Evolutionary conservation across 2,113 vertebrate species (phyloP), one percentile per base, ranked within the genome.

Genomic region (Corydoras maculifer): DNA sequence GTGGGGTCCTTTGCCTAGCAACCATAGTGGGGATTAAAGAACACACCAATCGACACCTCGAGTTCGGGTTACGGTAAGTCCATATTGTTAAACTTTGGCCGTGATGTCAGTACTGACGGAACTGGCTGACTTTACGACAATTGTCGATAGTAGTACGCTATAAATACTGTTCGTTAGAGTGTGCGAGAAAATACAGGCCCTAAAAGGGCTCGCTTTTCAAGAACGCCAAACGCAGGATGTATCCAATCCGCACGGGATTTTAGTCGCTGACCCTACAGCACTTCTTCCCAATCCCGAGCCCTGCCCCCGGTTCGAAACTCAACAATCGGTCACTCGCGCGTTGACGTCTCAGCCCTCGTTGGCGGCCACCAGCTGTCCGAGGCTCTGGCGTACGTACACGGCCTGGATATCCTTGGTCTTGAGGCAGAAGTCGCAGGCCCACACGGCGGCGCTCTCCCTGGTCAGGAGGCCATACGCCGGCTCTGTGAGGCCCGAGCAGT

Each of bases 381-480:
- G 82, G 76, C 91, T 93, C 85, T 98, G 95, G 0, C 95, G 93
- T 75, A 98, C 90, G 71, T 96, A 98, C 65, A 99, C 95, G 0
- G 96, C 94, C 82, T 99, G 95, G 79, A 99, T 98, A 88, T 99
- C 96, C 91, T 99, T 99, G n/a, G 91, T 96, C 84, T 98, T 99
- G 78, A 99, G 94, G 85, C 96, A 99, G 84, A 94, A 96, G 70
- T 99, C 96, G 0, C 96, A 99, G 82, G 96, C 96, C 96, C 96
- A 99, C 31, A 99, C 95, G 0, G 96, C 96, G 0, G 95, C 91
- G 9, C 93, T 93, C 86, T 99, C 96, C 0, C 93, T 92, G 81
- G 95, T 99, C 78, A 99, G 92, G 79, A 99, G 87, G 73, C 95
- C 94, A 0, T 99, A 99, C 10, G 96, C 96, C 0, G 93, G 96